Percentiles rank a stretch among this genome's conserved stretches.
phyloP scores from a whole-genome alignment of 1,140 invertebrate genomes.

The Drosophila lini region DNA sequence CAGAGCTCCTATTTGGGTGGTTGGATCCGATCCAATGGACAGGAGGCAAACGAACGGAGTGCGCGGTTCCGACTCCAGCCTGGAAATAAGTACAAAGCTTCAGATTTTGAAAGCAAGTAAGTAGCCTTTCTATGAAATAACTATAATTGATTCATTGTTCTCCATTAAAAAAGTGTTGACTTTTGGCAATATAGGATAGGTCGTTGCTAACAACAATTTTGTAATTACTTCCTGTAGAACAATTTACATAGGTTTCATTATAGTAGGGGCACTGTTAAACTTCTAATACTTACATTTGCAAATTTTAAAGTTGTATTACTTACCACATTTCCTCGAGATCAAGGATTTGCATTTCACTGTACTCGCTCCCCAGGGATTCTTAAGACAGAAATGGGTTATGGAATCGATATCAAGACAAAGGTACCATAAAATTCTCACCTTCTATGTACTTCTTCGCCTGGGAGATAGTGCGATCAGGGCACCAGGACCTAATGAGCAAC shows the following conservation, averaged over 20 bases:
- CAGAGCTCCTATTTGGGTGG: conserved; percentile 94
- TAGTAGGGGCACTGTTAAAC: not conserved
- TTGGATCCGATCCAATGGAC: conserved; percentile 98
- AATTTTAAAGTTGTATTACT: not conserved
- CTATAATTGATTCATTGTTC: too few relatives aligned
- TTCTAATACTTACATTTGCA: not conserved
- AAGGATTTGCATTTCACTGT: conserved; percentile 95
- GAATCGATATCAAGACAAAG: not conserved
- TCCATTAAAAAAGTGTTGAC: too few relatives aligned
- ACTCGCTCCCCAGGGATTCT: conserved; percentile 95
- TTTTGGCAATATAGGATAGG: too few relatives aligned
- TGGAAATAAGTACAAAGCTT: not conserved
- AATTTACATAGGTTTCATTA: not conserved
- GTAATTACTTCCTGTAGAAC: not conserved
- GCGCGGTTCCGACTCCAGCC: conserved; percentile 91
- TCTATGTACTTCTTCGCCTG: conserved; percentile 96
- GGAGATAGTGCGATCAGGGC: conserved; percentile 96
- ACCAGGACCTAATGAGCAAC: conserved; percentile 96
- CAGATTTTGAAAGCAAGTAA: not conserved
- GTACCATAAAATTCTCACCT: conserved; percentile 78
- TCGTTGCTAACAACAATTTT: too few relatives aligned
- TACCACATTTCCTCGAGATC: conserved; percentile 95
- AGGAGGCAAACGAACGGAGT: conserved; percentile 96
- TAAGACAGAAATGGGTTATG: conserved; percentile 12
- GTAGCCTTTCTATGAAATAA: not conserved